phyloP scores from a whole-genome alignment of 2,888 invertebrate genomes.

The Meiosimyza platycephala region DNA sequence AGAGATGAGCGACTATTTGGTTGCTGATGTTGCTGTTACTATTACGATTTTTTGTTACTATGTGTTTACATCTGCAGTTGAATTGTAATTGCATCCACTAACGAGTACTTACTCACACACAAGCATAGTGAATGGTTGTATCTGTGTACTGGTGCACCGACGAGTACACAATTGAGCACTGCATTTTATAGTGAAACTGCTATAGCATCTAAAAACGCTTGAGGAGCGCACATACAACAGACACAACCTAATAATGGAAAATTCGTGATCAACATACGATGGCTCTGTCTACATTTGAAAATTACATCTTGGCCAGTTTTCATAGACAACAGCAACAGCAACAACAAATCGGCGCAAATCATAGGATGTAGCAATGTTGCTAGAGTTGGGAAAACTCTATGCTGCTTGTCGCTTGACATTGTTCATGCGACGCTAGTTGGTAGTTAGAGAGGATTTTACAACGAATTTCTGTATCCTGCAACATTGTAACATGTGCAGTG shows the following conservation, averaged over 20 bases:
- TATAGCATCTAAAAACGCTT: conserved; percentile 30
- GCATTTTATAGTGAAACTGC: conserved; percentile 23
- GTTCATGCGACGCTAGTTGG: background rate
- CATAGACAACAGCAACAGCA: conserved; percentile 26
- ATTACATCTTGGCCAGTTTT: conserved; percentile 52
- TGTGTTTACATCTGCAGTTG: background rate
- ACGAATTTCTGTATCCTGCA: background rate
- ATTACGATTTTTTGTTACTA: background rate
- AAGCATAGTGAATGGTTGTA: background rate
- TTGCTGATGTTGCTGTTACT: background rate
- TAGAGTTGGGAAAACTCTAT: conserved; percentile 14
- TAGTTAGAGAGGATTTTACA: conserved; percentile 7
- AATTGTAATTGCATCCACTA: conserved; percentile 24
- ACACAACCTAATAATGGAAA: conserved; percentile 30
- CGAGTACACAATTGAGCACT: background rate
- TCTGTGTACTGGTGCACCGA: background rate
- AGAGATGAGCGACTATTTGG: background rate
- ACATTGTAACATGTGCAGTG: background rate
- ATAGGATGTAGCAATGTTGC: conserved; percentile 24
- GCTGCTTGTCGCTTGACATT: background rate
- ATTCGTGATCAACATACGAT: conserved; percentile 36
- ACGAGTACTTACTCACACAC: conserved; percentile 19
- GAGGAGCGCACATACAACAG: conserved; percentile 12
- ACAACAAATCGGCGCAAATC: conserved; percentile 8
- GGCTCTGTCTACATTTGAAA: conserved; percentile 53